Evolutionary conservation across 2,113 vertebrate genomes (phyloP), one percentile per base, ranked within the genome.

Genomic region (Agapornis roseicollis): DNA sequence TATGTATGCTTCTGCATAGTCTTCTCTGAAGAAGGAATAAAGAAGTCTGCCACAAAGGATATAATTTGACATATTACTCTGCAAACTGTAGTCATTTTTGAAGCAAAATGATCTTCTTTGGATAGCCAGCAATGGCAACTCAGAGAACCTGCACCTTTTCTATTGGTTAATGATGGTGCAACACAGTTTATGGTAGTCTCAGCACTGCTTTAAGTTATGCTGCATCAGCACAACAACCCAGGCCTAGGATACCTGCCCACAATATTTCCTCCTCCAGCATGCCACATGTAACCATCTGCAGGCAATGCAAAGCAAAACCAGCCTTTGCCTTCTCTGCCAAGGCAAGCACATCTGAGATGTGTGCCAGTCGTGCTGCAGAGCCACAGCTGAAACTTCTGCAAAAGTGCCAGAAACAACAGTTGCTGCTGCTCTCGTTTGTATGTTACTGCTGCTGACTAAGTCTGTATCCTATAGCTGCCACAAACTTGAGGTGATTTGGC

Each of bases 301-400:
- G 69, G 69, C 52, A 78, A 10, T 6, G 80, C 33, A 58, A 63
- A 49, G 27, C 27, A n/a, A 83, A 90, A 90, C 6, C 72, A 74
- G 60, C n/a, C 50, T 37, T 83, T 50, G 29, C 6, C 27, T 88
- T 16, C 68, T 50, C 69, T 78, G 72, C 66, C 88, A 90, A 58
- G 37, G 8, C 22, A 42, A 66, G 50, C 56, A 12, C 5, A 6
- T 44, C 46, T 31, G 55, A 90, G 47, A 89, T 24, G 71, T 0
- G 2, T 22, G 47, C 69, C 65, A 60, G 77, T 16, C 27, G 1
- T 2, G 37, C 65, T 35, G 60, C 0, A 0, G 49, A 88, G 33
- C 46, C 85, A 42, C 77, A 79, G 80, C 89, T 87, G 83, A 90
- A 90, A 74, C 73, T 71, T 37, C 72, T 90, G 80, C 88, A 46